phyloP scores from a whole-genome alignment of 1,140 invertebrate genomes.

The Conus betulinus region DNA sequence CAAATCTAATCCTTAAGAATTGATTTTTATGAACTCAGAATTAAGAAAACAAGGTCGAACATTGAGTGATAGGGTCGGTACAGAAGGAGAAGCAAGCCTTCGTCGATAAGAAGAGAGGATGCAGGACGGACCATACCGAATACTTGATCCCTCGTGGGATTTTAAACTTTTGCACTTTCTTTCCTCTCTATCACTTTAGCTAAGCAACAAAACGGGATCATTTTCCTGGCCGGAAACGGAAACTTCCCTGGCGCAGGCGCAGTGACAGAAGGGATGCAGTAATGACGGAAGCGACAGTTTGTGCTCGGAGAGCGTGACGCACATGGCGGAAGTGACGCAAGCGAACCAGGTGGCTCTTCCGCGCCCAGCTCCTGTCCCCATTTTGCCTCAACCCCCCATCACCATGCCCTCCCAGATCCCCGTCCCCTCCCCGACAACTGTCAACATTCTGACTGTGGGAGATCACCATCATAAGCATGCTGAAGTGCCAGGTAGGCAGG shows the following conservation, averaged over 20 bases:
- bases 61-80: too few relatives aligned
- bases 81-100: too few relatives aligned
- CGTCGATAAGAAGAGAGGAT: too few relatives aligned
- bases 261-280: background rate
- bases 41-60: too few relatives aligned
- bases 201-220: conserved; percentile 17
- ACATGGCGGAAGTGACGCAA: background rate
- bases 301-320: conserved; percentile 8
- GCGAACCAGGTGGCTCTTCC: too few relatives aligned
- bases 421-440: background rate
- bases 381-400: conserved; percentile 12
- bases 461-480: conserved; percentile 10
- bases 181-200: conserved; percentile 1
- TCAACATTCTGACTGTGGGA: background rate
- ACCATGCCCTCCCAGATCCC: background rate
- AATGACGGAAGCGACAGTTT: background rate
- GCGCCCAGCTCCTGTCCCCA: background rate
- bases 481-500: conserved; percentile 29
- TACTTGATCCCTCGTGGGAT: too few relatives aligned
- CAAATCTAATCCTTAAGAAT: too few relatives aligned
- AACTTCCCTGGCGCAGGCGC: background rate
- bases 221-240: conserved; percentile 23
- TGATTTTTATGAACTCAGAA: too few relatives aligned
- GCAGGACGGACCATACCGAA: too few relatives aligned
- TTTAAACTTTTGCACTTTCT: background rate